These are phyloP conservation scores for Drosophila varians DNA, from an alignment of 1,140 invertebrate species.

Conservation along the genomic window DNA sequence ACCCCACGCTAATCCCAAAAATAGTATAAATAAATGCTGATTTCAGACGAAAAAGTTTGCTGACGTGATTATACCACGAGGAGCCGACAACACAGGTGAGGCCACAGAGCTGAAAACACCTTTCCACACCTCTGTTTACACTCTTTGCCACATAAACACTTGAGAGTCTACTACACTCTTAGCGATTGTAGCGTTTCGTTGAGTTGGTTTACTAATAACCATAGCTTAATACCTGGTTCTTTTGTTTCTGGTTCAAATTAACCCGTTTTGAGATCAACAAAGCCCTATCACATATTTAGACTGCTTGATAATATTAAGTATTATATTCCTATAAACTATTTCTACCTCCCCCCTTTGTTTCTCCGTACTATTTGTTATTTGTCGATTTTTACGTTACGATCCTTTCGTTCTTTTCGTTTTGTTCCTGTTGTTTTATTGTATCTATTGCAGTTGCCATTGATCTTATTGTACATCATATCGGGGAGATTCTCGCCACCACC, in stretches of 20 bases:
- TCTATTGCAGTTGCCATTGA: conserved; percentile 98
- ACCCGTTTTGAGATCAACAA: conserved; percentile 22
- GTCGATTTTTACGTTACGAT: conserved; percentile 22
- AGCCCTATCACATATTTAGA: conserved; percentile 34
- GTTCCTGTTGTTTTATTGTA: conserved; percentile 78
- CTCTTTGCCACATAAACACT: conserved; percentile 27
- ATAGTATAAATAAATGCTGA: background rate
- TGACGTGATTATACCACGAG: conserved; percentile 99
- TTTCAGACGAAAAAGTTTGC: conserved; percentile 99
- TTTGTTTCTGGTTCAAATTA: conserved; percentile 51
- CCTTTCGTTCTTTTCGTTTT: conserved; percentile 57
- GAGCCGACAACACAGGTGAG: conserved; percentile 97
- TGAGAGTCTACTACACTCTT: conserved; percentile 31
- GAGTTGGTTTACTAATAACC: conserved; percentile 35
- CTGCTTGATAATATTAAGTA: conserved; percentile 52
- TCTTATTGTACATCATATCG: conserved; percentile 99
- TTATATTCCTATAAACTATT: conserved; percentile 30
- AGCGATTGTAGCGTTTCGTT: conserved; percentile 57
- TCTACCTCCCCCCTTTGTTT: conserved; percentile 12
- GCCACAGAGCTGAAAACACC: conserved; percentile 4
- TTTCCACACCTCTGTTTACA: conserved; percentile 20
- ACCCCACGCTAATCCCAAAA: background rate
- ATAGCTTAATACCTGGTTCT: conserved; percentile 40
- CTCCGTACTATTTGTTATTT: conserved; percentile 22
- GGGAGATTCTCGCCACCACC: conserved; percentile 90